Conservation (phyloP, 2,113 vertebrate species). For the Cebidichthys violaceus region DNA sequence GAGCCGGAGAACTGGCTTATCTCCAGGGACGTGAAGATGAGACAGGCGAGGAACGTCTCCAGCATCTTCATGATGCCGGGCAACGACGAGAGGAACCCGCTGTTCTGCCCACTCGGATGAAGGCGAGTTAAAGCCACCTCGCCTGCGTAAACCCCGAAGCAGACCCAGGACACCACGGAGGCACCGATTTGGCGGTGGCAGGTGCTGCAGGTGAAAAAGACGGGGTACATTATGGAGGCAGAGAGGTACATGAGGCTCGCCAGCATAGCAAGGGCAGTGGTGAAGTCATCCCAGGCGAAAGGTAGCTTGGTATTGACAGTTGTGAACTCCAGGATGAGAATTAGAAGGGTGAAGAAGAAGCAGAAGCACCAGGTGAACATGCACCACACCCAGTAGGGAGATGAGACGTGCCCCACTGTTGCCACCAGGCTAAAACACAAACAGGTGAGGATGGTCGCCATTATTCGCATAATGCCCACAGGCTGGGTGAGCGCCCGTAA, state of each 20-base stretch:
- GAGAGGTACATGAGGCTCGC: slow-evolving; percentile 86
- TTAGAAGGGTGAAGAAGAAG: slow-evolving; percentile 82
- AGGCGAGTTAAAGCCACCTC: slow-evolving; percentile 85
- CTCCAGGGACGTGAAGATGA: slow-evolving; percentile 88
- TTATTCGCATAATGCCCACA: slow-evolving; percentile 84
- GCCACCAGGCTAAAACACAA: slow-evolving; percentile 86
- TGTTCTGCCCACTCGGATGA: slow-evolving; percentile 81
- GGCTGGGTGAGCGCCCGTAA: slow-evolving; percentile 78
- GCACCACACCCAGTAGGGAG: slow-evolving; percentile 86
- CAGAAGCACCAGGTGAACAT: slow-evolving; percentile 93
- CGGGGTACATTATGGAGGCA: slow-evolving; percentile 86
- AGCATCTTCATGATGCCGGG: slow-evolving; percentile 91
- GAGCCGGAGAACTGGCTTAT: accelerated
- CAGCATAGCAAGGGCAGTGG: slow-evolving; percentile 87
- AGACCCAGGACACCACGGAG: slow-evolving; percentile 83
- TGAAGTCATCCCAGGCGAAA: slow-evolving; percentile 91
- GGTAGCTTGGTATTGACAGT: slow-evolving; percentile 78
- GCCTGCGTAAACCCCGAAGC: slow-evolving; percentile 79
- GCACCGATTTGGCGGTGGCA: slow-evolving; percentile 79
- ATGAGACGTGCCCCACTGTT: accelerated
- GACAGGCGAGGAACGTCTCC: slow-evolving; percentile 87
- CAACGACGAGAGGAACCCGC: slow-evolving; percentile 87
- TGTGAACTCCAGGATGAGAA: slow-evolving; percentile 87
- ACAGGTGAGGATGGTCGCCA: slow-evolving; percentile 81
- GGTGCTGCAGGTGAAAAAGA: slow-evolving; percentile 54